A percentile compares a stretch with the other conserved stretches of the same genome.
These are phyloP conservation scores for Potamilus streckersoni DNA, from an alignment of 1,140 invertebrate species.

Conservation along the genomic window DNA sequence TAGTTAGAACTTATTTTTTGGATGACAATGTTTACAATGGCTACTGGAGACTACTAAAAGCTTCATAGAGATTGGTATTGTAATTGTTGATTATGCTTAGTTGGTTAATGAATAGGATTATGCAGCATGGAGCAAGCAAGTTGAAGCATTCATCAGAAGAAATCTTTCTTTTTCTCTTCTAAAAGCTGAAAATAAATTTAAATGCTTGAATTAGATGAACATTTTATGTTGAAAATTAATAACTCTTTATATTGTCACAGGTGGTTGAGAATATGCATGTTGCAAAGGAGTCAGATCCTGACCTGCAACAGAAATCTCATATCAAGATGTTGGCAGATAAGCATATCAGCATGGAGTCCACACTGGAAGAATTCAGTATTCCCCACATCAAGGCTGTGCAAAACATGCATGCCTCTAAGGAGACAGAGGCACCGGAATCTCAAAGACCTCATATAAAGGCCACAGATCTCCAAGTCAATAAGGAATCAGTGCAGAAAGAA, in stretches of 20 bases:
- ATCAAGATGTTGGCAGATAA: slow-evolving; percentile 21
- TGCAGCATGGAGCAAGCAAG: too few species aligned
- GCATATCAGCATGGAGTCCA: slow-evolving; percentile 15
- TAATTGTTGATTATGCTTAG: too few species aligned
- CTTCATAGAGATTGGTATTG: too few species aligned
- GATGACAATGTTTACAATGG: too few species aligned
- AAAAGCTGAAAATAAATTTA: too few species aligned
- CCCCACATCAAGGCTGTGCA: slow-evolving; percentile 12
- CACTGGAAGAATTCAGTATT: slow-evolving; percentile 5
- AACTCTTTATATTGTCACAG: neutral
- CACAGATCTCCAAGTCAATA: slow-evolving; percentile 29
- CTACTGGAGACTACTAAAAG: too few species aligned
- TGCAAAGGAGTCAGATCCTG: slow-evolving; percentile 34
- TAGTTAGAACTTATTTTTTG: too few species aligned
- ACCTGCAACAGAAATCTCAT: slow-evolving; percentile 24
- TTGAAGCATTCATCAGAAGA: too few species aligned
- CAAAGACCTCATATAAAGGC: slow-evolving; percentile 31
- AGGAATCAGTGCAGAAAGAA: slow-evolving; percentile 38
- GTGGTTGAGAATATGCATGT: slow-evolving; percentile 36
- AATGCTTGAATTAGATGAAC: too few species aligned
- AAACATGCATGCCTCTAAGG: slow-evolving; percentile 8
- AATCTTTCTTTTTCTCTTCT: too few species aligned
- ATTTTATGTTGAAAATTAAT: too few species aligned
- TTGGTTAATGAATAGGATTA: too few species aligned
- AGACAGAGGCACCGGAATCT: neutral